Base-by-base conservation (phyloP, 2,888 invertebrate genomes). In the Tetragonula carbonaria region DNA sequence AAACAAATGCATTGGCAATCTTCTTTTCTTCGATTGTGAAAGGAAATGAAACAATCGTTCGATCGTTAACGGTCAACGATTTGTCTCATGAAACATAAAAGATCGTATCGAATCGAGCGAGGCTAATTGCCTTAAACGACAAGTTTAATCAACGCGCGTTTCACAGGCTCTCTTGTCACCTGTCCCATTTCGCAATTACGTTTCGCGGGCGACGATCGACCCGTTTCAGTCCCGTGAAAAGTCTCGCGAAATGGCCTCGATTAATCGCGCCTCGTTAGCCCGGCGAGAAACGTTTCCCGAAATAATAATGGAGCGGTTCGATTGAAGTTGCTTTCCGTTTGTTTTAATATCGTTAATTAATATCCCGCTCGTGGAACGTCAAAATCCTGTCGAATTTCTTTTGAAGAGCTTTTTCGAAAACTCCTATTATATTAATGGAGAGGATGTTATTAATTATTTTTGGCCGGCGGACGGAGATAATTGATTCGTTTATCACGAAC, bases 71-170 rank as follows among this genome's bases (percentile, higher is more conserved):
- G 6, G 14, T 13, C 5, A 2, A n/a, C 8, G 28, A 28, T 2
- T 68, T 68, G 53, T 33, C 72, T 53, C 51, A 33, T 33, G 45
- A 28, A 55, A 77, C 82, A 38, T 4, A 45, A 71, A 78, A 59
- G 65, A 51, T 80, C 51, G 65, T 53, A 71, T 65, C 45, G 45
- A n/a, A 33, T 57, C 50, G 33, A 28, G n/a, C 33, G 18, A 78
- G 23, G 23, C 51, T 80, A 78, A 80, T 80, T 66, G 66, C 18
- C 53, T 72, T 71, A 53, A n/a, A 23, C 57, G 78, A 28, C 59
- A n/a, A 59, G 63, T 73, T 78, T 78, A 73, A 73, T 78, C 53
- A 38, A 23, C 72, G 53, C n/a, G 53, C 21, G 59, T 21, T 33
- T 45, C 33, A 45, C 5, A 28, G 16, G 45, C 16, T 53, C 13